phyloP scores from a whole-genome alignment of 2,797 vertebrate genomes.

The Syngnathus acus region DNA sequence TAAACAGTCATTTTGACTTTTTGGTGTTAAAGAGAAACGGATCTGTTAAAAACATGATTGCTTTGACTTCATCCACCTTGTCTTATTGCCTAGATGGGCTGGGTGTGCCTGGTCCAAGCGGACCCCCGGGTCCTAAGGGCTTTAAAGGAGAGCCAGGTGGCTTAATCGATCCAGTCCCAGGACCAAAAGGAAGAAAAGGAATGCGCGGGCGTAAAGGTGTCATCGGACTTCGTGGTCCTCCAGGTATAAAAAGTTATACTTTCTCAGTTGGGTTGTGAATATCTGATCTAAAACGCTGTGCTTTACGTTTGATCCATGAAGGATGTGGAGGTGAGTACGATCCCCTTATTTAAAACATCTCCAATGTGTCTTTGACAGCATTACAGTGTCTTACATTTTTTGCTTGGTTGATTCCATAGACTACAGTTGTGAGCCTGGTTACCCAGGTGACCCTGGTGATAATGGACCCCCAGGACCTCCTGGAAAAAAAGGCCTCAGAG shows the following conservation, averaged over 20 bases:
- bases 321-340: constrained; percentile 47
- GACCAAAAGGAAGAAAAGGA: constrained; percentile 48
- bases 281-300: background rate
- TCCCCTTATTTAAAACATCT: background rate
- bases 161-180: constrained; percentile 8
- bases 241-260: constrained; percentile 29
- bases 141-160: constrained; percentile 52
- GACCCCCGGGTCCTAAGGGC: constrained; percentile 46
- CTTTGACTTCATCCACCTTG: background rate
- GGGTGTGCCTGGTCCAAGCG: constrained; percentile 23
- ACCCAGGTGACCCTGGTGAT: constrained; percentile 42
- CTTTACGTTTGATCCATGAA: constrained; percentile 11
- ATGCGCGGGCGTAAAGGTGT: constrained; percentile 38
- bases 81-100: constrained; percentile 11
- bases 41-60: background rate
- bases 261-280: background rate
- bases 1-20: background rate
- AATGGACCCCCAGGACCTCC: constrained; percentile 31
- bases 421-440: constrained; percentile 45
- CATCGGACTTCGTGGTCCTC: constrained; percentile 37
- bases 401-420: constrained; percentile 24
- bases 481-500: constrained; percentile 41
- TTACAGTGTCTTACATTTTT: background rate
- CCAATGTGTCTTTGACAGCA: background rate
- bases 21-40: background rate